A percentile compares a stretch with the other conserved stretches of the same genome.
These are phyloP conservation scores for Micropterix aruncella DNA, from an alignment of 2,888 invertebrate species.

Conservation along the genomic window DNA sequence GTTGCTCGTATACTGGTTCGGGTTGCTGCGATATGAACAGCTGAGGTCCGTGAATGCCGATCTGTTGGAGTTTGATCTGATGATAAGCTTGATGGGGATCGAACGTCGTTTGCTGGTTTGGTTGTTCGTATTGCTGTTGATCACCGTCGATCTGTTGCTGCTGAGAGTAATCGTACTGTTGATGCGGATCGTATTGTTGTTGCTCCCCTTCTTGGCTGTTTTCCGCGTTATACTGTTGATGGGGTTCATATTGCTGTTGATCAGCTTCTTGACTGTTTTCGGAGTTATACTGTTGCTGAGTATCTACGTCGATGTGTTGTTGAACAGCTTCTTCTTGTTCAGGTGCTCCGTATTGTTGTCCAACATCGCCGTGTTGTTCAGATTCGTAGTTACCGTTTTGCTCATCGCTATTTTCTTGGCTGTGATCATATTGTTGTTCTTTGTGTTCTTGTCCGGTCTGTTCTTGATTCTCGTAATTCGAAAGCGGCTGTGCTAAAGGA, in stretches of 20 bases:
- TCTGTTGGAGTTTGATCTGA: slow-evolving; percentile 2
- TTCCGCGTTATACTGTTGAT: slow-evolving; percentile 3
- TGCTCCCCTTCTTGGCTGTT: slow-evolving; percentile 3
- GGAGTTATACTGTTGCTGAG: slow-evolving; percentile 13
- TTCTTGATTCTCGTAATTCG: slow-evolving; percentile 6
- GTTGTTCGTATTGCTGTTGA: slow-evolving; percentile 4
- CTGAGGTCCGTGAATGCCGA: not conserved
- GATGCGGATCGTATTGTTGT: slow-evolving; percentile 4
- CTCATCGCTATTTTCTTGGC: slow-evolving; percentile 14
- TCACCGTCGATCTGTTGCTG: slow-evolving; percentile 15
- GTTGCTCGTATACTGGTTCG: slow-evolving; percentile 18
- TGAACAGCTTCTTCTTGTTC: slow-evolving; percentile 15
- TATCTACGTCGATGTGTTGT: too few relatives aligned
- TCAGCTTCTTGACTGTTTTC: not conserved
- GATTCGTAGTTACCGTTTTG: too few relatives aligned
- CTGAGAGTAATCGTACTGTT: slow-evolving; percentile 13
- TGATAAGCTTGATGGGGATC: slow-evolving; percentile 9
- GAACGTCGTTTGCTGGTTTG: not conserved
- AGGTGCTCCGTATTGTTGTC: slow-evolving; percentile 18
- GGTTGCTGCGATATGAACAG: slow-evolving; percentile 10
- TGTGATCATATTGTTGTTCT: slow-evolving; percentile 1
- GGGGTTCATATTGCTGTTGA: not conserved
- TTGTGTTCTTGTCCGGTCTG: not conserved
- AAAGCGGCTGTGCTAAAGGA: slow-evolving; percentile 9
- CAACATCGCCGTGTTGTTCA: slow-evolving; percentile 13